These are phyloP conservation scores for Buteo buteo DNA, from an alignment of 2,113 vertebrate genomes.

Conservation along the genomic window DNA sequence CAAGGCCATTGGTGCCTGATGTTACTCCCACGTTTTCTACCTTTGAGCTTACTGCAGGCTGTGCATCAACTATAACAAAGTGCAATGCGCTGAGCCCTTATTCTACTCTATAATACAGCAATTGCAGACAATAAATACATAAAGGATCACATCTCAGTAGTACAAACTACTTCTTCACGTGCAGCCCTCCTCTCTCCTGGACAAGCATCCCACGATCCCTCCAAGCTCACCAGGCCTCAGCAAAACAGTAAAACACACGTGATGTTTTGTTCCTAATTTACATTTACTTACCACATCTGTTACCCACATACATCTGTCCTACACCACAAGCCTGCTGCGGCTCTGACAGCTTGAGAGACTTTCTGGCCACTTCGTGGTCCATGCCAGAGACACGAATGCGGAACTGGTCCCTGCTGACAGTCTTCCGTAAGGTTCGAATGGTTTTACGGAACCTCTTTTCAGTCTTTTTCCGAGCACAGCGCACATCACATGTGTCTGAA, in stretches of 20 bases:
- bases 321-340: conserved; percentile 75
- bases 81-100: neutral
- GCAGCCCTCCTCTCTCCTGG: neutral
- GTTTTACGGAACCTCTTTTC: conserved; percentile 93
- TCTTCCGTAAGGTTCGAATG: conserved; percentile 88
- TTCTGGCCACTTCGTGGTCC: conserved; percentile 83
- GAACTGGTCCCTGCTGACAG: conserved; percentile 90
- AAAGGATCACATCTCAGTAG: neutral
- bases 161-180: neutral
- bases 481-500: conserved; percentile 89
- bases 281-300: conserved; percentile 87
- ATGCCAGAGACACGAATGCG: conserved; percentile 84
- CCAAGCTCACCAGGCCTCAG: neutral
- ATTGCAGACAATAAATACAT: rapidly evolving
- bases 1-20: neutral
- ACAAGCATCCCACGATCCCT: rapidly evolving
- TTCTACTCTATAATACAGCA: neutral
- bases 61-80: neutral
- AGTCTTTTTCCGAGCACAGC: conserved; percentile 83
- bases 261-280: neutral
- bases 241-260: rapidly evolving
- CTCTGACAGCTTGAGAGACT: conserved; percentile 65
- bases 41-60: neutral
- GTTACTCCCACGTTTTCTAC: neutral
- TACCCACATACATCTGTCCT: conserved; percentile 80